These are phyloP conservation scores for Philopotamus ludificatus DNA, from an alignment of 1,140 invertebrate genomes.

Conservation along the genomic window DNA sequence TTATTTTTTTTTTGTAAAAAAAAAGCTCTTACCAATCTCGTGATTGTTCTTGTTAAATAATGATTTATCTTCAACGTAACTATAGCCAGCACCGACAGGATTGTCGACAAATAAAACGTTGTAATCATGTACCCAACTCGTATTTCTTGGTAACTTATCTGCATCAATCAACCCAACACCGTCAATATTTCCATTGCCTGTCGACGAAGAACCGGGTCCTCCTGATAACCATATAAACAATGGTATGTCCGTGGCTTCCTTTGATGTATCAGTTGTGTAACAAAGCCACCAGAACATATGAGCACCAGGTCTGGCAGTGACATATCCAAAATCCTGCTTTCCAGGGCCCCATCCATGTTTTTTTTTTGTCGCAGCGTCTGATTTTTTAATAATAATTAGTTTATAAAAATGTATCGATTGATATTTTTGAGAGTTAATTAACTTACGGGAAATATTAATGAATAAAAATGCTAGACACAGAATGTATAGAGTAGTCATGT, in stretches of 20 bases:
- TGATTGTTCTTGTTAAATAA: conserved; percentile 64
- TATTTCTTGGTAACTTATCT: conserved; percentile 64
- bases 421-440: no score
- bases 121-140: conserved; percentile 63
- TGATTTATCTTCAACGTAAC: conserved; percentile 39
- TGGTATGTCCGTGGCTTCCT: conserved; percentile 62
- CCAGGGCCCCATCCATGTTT: no score
- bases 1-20: neutral
- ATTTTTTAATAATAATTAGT: no score
- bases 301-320: conserved; percentile 67
- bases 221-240: conserved; percentile 78
- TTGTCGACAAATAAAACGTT: conserved; percentile 8
- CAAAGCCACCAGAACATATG: conserved; percentile 82
- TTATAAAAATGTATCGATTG: no score
- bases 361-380: no score
- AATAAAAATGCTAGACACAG: no score
- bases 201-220: conserved; percentile 72
- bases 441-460: no score
- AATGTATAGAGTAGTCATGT: no score
- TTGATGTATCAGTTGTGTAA: conserved; percentile 66
- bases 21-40: conserved; percentile 69
- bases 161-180: conserved; percentile 72
- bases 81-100: neutral
- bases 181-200: conserved; percentile 78
- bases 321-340: conserved; percentile 50